These are phyloP conservation scores for Cinara cedri DNA, from an alignment of 2,888 invertebrate genomes.

Conservation along the genomic window DNA sequence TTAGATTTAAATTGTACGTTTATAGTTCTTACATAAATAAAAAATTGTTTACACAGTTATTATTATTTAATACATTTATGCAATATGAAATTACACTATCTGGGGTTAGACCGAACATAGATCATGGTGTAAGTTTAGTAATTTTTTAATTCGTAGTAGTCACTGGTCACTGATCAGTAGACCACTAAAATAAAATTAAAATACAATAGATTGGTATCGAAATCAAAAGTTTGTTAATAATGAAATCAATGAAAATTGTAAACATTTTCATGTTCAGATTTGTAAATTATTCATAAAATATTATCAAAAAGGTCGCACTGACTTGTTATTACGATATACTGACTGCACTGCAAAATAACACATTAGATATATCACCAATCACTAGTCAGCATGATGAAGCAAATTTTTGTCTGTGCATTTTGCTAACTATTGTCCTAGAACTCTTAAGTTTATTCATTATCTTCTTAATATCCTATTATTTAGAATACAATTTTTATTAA, in stretches of 20 bases:
- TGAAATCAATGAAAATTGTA: slow-evolving; percentile 26
- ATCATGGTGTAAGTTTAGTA: no score
- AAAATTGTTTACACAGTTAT: neutral
- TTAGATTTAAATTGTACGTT: neutral
- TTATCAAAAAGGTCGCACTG: slow-evolving; percentile 24
- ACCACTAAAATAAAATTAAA: no score
- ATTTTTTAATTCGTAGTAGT: no score
- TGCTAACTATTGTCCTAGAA: neutral
- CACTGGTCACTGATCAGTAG: no score
- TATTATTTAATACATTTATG: no score
- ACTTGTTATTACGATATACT: neutral
- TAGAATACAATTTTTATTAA: neutral
- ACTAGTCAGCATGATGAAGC: slow-evolving; percentile 34
- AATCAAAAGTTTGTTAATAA: no score
- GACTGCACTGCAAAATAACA: neutral
- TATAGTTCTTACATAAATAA: neutral
- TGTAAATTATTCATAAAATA: neutral
- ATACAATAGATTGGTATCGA: no score
- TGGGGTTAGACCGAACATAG: no score
- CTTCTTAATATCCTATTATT: neutral
- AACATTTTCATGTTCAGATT: slow-evolving; percentile 12
- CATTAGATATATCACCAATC: neutral
- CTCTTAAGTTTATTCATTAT: no score
- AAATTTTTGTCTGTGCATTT: neutral
- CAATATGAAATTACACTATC: neutral